Percentiles rank a stretch among this genome's conserved stretches.
Conservation (phyloP, 2,113 vertebrate species). For the Notiomystis cincta region DNA sequence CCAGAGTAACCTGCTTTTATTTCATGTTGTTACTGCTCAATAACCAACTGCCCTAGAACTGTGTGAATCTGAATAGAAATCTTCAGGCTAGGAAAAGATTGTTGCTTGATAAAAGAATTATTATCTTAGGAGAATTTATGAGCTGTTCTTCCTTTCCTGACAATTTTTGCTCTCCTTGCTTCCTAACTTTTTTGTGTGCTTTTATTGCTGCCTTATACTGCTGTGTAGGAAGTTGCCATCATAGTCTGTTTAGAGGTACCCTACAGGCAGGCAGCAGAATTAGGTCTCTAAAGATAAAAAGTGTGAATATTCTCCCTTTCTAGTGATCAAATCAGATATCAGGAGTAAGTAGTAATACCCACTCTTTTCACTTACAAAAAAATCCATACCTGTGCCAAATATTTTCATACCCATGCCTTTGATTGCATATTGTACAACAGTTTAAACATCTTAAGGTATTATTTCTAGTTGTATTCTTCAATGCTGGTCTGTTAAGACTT, state of each 20-base stretch:
- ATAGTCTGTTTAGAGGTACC: not conserved
- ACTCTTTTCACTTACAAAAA: not conserved
- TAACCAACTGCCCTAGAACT: not conserved
- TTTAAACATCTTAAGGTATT: not conserved
- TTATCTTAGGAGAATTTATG: not conserved
- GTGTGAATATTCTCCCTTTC: not conserved
- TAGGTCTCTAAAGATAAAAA: not conserved
- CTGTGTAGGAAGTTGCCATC: not conserved
- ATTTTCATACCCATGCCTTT: not conserved
- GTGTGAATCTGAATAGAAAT: not conserved
- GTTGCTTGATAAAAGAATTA: not conserved
- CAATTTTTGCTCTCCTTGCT: not conserved
- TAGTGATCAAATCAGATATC: not conserved
- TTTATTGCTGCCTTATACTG: not conserved
- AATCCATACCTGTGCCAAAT: not conserved
- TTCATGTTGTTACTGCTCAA: accelerated
- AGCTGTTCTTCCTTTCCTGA: not conserved
- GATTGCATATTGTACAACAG: not conserved
- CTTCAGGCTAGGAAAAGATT: not conserved
- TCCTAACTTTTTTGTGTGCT: not conserved
- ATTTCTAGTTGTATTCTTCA: not conserved
- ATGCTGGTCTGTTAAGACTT: not conserved
- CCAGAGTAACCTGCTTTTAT: not conserved
- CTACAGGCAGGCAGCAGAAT: not conserved
- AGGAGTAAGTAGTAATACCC: not conserved